Base-by-base conservation (phyloP, 2,113 vertebrate genomes). In the Spea multiplicata region DNA sequence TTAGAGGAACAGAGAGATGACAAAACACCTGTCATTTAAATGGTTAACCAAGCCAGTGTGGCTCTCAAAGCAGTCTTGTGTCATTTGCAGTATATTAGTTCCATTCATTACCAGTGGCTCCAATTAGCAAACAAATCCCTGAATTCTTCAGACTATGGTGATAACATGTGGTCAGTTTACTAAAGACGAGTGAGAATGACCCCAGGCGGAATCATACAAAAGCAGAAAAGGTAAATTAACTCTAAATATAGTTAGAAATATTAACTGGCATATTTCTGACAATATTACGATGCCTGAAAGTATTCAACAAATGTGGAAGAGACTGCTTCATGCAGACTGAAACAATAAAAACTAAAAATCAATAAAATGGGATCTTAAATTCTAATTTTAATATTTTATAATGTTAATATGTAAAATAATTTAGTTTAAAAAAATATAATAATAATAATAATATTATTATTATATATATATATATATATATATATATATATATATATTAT, bases 81-180 rank as follows among this genome's bases (percentile, higher is more conserved):
- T 59, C 55, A 8, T 59, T 59, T 8, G 1, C 55, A 4, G 12
- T 12, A 59, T 59, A 13, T 59, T 59, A 12, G 10, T 13, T 30
- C 55, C 1, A 13, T 59, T 59, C 55, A 59, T 59, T 59, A 59
- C 55, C 55, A 9, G 55, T 59, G 55, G 55, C 55, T 5, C 9
- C 55, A 59, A 59, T 77, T 61, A 77, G 47, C 55, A 69, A 77
- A 77, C 68, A 70, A 49, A 70, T 16, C 55, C 66, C 55, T 44
- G 46, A 77, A 70, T 70, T 62, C 66, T 77, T 77, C 75, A 77
- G 52, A 77, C 67, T 46, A 17, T 14, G 44, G 53, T 70, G 75
- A 61, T 71, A 77, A 62, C 67, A 77, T 77, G 75, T 8, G 55
- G 75, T 49, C 75, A 69, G 70, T 77, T 70, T 77, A 57, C 75